Percentiles rank a stretch among this genome's conserved stretches.
phyloP scores from a whole-genome alignment of 2,888 invertebrate species.

The Trichogramma dendrolimi region DNA sequence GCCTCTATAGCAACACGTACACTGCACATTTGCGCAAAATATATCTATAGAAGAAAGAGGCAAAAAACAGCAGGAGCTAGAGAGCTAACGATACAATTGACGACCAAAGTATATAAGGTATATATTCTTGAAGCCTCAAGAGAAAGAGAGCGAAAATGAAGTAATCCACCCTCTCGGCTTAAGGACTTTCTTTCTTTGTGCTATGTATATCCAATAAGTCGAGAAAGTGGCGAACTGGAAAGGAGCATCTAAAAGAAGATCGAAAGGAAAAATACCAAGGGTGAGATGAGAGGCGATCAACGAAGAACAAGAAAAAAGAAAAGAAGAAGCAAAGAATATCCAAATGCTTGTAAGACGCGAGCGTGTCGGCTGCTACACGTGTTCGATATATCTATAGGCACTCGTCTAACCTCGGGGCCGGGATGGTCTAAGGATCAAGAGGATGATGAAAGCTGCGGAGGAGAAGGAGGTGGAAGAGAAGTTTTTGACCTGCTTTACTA shows the following conservation, averaged over 20 bases:
- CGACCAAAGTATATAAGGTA: too few species aligned
- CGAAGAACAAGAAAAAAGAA: constrained; percentile 19
- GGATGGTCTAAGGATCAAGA: constrained; percentile 6
- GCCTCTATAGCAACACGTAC: too few species aligned
- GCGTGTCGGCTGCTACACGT: constrained; percentile 21
- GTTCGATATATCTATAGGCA: constrained; percentile 35
- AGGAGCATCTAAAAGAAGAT: constrained; percentile 9
- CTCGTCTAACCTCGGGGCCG: constrained; percentile 47
- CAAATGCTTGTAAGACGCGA: constrained; percentile 17
- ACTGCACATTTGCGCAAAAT: too few species aligned
- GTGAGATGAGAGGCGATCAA: constrained; percentile 25
- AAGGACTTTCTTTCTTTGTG: constrained; percentile 10
- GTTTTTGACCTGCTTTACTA: constrained; percentile 50
- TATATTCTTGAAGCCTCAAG: too few species aligned
- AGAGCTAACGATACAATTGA: too few species aligned
- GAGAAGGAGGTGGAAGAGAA: constrained; percentile 47
- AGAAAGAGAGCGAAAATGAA: background rate
- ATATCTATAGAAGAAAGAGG: too few species aligned
- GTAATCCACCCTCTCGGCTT: constrained; percentile 11
- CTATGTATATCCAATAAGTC: constrained; percentile 6
- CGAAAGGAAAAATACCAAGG: constrained; percentile 4
- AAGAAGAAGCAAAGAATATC: constrained; percentile 19
- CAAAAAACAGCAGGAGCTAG: too few species aligned
- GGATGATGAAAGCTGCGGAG: constrained; percentile 18
- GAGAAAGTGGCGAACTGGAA: constrained; percentile 15